Evolutionary conservation across 2,113 vertebrate species (phyloP), one percentile per base, ranked within the genome.

Genomic region (Pyrgilauda ruficollis): DNA sequence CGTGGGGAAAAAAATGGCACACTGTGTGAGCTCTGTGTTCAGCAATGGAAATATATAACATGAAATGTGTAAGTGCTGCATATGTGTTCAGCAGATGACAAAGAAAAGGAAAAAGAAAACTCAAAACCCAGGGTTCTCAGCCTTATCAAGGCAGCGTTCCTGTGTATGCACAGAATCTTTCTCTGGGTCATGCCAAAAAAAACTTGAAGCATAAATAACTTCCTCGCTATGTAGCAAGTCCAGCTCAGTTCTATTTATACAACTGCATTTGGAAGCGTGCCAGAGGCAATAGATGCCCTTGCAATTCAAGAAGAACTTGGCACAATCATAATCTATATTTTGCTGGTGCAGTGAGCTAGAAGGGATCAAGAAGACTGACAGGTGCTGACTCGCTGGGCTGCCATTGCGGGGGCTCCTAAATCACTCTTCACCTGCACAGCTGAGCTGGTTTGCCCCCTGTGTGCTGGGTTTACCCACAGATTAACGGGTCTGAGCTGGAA

Each of bases 381-480:
- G 77, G 55, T 84, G 89, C 78, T 95, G 87, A 81, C 83, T 79
- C 11, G 10, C 49, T 33, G 49, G 21, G 33, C 55, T 91, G 94
- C 78, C 76, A 43, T 46, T 68, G 26, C 0, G 0, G 53, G 7
- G 66, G 47, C 87, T 93, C 75, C 58, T 96, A 91, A 91, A 94
- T 97, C 90, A 64, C 84, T 96, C 95, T 35, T 84, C 95, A 90
- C 89, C 61, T 74, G 27, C 74, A 47, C 96, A 96, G 88, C 93
- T 97, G 94, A 95, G 86, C 62, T 85, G 52, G 39, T n/a, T 58
- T 63, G 27, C 27, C 53, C 66, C 80, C 53, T 46, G 43, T 52
- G 61, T 1, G 0, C 35, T n/a, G 27, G 39, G 59, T 59, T 96
- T 92, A 77, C 64, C 52, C 79, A 55, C 6, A 47, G 92, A 73